Evolutionary conservation across 1,140 invertebrate genomes (phyloP), one percentile per base, ranked within the genome.

Genomic region (Apis florea): DNA sequence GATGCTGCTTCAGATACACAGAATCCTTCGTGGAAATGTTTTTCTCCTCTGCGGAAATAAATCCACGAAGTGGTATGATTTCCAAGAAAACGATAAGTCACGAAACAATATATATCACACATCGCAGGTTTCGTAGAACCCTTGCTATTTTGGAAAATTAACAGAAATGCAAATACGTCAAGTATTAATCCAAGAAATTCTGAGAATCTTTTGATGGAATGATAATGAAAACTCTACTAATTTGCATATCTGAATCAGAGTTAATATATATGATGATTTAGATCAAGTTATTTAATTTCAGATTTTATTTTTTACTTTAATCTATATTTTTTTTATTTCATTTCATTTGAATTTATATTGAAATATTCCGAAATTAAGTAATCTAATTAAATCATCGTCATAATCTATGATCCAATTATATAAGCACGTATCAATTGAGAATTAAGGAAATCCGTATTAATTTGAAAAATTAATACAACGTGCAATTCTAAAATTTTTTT

Each of bases 1-100:
- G 12, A 51, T 17, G 24, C 21, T 40, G 26, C 13, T 19, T 47
- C 24, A 24, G 59, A 53, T 49, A 5, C 47, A n/a, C 24, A n/a
- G 53, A 11, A 49, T 24, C 21, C 51, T 71, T 63, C 76, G 47
- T 31, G 49, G 77, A 72, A 79, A 72, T 49, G 58, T 21, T 63
- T 56, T 40, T 31, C 47, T n/a, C 17, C 1, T 56, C 2, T 70
- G 53, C 53, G 31, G 40, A 0, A 53, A 17, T 51, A 21, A 17
- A 15, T 47, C n/a, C 24, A 26, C 10, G 26, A 49, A 53, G n/a
- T 54, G 8, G 66, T 58, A 21, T 15, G 47, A 53, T 53, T 31
- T 61, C 47, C 58, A 5, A 19, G 21, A 49, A 66, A 76, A 76
- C 47, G 19, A 70, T 10, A 19, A 17, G n/a, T n/a, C 75, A n/a